phyloP scores from a whole-genome alignment of 2,113 vertebrate genomes.

The Microcebus ravelobensis region DNA sequence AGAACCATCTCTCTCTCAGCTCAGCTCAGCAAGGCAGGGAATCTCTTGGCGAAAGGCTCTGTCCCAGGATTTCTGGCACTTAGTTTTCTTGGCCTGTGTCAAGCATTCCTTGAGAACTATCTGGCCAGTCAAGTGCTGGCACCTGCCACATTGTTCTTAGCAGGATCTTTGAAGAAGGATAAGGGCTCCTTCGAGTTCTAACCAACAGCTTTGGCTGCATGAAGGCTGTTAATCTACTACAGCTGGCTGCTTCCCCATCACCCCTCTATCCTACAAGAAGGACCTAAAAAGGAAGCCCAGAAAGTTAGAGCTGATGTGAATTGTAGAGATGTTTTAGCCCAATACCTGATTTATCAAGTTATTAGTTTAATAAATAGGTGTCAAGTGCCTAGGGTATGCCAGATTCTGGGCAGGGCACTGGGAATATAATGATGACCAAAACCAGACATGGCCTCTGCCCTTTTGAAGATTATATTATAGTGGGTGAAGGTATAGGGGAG shows the following conservation, averaged over 20 bases:
- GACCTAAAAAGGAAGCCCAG: slow-evolving; percentile 2
- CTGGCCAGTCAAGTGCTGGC: slow-evolving; percentile 27
- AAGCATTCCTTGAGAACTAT: slow-evolving; percentile 65
- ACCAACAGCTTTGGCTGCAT: not conserved
- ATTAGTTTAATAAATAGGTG: slow-evolving; percentile 31
- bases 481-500: no score
- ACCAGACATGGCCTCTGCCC: not conserved
- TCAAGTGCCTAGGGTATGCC: not conserved
- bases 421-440: slow-evolving; percentile 2
- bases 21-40: slow-evolving; percentile 14
- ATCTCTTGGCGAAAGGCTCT: slow-evolving; percentile 40
- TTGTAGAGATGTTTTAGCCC: not conserved
- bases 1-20: not conserved
- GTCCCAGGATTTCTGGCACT: slow-evolving; percentile 51
- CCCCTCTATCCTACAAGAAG: not conserved
- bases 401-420: not conserved
- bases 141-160: slow-evolving; percentile 24
- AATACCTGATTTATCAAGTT: not conserved
- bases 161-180: slow-evolving; percentile 46
- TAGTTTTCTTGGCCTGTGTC: slow-evolving; percentile 35
- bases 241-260: not conserved
- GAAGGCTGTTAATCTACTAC: not conserved
- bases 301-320: not conserved
- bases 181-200: slow-evolving; percentile 4
- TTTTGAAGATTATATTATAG: not conserved